Base-by-base conservation (phyloP, 2,797 vertebrate species). In the Halcyon leucocephala region DNA sequence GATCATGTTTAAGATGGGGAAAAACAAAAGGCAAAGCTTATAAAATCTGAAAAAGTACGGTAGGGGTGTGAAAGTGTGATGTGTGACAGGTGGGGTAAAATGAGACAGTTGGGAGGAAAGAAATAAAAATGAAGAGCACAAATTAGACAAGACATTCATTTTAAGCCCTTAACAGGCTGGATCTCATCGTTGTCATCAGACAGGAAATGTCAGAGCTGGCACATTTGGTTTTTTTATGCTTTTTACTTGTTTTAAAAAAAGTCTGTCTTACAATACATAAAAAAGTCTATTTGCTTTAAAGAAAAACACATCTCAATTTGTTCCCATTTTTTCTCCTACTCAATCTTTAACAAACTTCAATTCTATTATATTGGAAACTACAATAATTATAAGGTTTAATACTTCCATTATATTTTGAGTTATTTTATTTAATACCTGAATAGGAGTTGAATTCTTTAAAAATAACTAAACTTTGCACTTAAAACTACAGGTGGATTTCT, bases 91-190 rank as follows among this genome's bases (percentile, higher is more conserved):
- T 96, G 92, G 95, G 96, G 95, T 97, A 97, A 96, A 95, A 96
- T 77, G 74, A 97, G 97, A 97, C 97, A 97, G 97, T 97, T 97
- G 94, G 97, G 97, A 97, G 97, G 97, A 93, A 97, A 96, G 97
- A 97, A 97, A 95, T 81, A 97, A 97, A 97, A 97, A 96, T 97
- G 97, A 97, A 97, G 97, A 97, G 95, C 96, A 96, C 95, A 97
- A 97, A 97, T 97, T 97, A 97, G 95, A 97, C 96, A 97, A 96
- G 97, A 95, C 95, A 95, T 97, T 97, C 91, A 96, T 97, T 97
- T 97, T 77, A 97, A 97, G 64, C 80, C 97, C 95, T 94, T 95
- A 94, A 92, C 93, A 96, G 95, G 91, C 92, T 97, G 95, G 93
- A 95, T 97, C 95, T 97, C 96, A 95, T 96, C 87, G 46, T 96